These are phyloP conservation scores for Andrena fulva DNA, from an alignment of 2,888 invertebrate genomes.

Conservation along the genomic window DNA sequence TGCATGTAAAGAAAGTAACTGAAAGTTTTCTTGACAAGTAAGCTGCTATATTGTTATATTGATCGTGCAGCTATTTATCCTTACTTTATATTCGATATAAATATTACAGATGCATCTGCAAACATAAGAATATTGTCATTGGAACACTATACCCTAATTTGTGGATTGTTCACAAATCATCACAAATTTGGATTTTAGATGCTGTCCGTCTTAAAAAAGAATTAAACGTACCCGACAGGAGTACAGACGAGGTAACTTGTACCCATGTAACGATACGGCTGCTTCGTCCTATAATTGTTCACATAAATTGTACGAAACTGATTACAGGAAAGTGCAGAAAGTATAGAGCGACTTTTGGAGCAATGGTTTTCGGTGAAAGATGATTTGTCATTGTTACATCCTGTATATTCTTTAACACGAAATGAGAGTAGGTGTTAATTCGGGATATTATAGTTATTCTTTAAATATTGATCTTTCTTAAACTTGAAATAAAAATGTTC, in stretches of 20 bases:
- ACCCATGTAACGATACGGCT: background rate
- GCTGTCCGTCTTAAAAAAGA: slow-evolving; percentile 59
- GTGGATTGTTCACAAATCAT: slow-evolving; percentile 68
- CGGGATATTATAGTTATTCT: background rate
- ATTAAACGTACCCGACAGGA: slow-evolving; percentile 47
- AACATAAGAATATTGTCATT: slow-evolving; percentile 56
- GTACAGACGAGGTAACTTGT: slow-evolving; percentile 47
- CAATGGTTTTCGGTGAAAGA: slow-evolving; percentile 71
- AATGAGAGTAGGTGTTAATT: slow-evolving; percentile 55
- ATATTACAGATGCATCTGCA: slow-evolving; percentile 36
- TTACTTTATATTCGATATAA: slow-evolving; percentile 3
- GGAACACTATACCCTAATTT: slow-evolving; percentile 71
- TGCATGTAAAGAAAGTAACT: slow-evolving; percentile 70
- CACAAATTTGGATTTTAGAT: slow-evolving; percentile 73
- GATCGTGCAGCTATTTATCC: background rate
- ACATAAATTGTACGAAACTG: background rate
- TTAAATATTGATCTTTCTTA: background rate
- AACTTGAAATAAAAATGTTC: slow-evolving; percentile 17
- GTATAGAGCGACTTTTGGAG: slow-evolving; percentile 66
- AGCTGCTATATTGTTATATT: slow-evolving; percentile 10
- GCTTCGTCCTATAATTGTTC: background rate
- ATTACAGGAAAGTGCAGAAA: slow-evolving; percentile 68
- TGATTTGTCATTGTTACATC: slow-evolving; percentile 73
- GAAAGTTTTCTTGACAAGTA: slow-evolving; percentile 64
- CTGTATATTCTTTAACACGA: slow-evolving; percentile 63